These are phyloP conservation scores for Pollenia amentaria DNA, from an alignment of 2,888 invertebrate species.

Conservation along the genomic window DNA sequence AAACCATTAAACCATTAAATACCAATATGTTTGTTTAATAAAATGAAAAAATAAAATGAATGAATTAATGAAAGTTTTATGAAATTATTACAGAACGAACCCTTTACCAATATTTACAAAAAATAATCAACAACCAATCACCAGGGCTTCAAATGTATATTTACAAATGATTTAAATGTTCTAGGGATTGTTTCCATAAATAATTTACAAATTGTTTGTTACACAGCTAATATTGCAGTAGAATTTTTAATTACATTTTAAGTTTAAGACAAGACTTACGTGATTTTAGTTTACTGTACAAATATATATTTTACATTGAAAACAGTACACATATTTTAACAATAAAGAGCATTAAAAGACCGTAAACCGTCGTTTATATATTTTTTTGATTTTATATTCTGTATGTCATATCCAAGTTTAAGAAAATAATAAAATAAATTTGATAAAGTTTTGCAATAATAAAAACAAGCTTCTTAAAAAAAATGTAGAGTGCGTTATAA, in stretches of 20 bases:
- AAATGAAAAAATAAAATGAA: slow-evolving; percentile 57
- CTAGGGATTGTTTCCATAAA: slow-evolving; percentile 1
- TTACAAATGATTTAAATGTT: slow-evolving; percentile 37
- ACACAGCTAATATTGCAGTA: slow-evolving; percentile 13
- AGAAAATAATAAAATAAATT: slow-evolving; percentile 8
- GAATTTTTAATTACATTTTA: slow-evolving; percentile 47
- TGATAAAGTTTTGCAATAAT: slow-evolving; percentile 35
- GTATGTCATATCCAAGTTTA: slow-evolving; percentile 68
- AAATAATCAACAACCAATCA: slow-evolving; percentile 72
- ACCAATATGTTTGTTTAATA: slow-evolving; percentile 29
- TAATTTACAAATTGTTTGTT: slow-evolving; percentile 24
- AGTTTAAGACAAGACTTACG: slow-evolving; percentile 53
- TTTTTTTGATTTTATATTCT: slow-evolving; percentile 65
- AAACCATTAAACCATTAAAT: slow-evolving; percentile 46
- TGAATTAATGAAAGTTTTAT: slow-evolving; percentile 62
- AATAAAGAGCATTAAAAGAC: slow-evolving; percentile 26
- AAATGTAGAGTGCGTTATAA: slow-evolving; percentile 43
- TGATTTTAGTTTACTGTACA: slow-evolving; percentile 21
- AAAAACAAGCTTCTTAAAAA: slow-evolving; percentile 54
- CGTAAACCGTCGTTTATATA: slow-evolving; percentile 1
- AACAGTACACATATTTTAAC: slow-evolving; percentile 35
- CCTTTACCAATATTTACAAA: slow-evolving; percentile 72
- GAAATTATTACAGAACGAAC: slow-evolving; percentile 31
- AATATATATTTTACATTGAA: slow-evolving; percentile 24
- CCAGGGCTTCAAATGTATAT: slow-evolving; percentile 71